phyloP scores from a whole-genome alignment of 2,888 invertebrate species.

The Thera britannica region DNA sequence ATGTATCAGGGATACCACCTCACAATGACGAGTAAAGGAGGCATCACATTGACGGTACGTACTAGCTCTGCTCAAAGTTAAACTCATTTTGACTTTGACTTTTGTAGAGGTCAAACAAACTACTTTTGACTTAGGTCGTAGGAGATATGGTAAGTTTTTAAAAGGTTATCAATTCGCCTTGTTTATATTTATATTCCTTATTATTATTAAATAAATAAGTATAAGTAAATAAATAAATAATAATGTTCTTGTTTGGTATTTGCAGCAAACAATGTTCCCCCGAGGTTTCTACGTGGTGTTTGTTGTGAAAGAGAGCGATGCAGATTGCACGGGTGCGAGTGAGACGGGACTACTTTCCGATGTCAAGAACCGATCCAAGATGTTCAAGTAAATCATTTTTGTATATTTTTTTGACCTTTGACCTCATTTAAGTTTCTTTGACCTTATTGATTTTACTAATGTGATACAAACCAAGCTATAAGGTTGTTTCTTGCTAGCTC shows the following conservation, averaged over 20 bases:
- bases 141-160: too few relatives aligned
- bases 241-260: neutral
- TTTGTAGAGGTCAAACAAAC: too few relatives aligned
- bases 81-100: too few relatives aligned
- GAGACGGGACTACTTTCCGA: conserved; percentile 26
- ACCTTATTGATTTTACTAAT: too few relatives aligned
- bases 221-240: too few relatives aligned
- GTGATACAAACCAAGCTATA: too few relatives aligned
- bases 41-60: conserved; percentile 90
- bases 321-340: conserved; percentile 42
- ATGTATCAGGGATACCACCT: conserved; percentile 90
- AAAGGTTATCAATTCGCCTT: too few relatives aligned
- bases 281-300: conserved; percentile 50
- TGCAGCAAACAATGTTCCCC: conserved; percentile 48
- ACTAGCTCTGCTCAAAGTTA: neutral
- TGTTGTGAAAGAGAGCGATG: conserved; percentile 47
- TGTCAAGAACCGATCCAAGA: conserved; percentile 27
- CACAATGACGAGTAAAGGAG: conserved; percentile 90
- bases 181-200: too few relatives aligned
- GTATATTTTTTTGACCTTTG: neutral
- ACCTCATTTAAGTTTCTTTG: neutral
- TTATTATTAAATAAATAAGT: too few relatives aligned
- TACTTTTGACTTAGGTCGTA: too few relatives aligned
- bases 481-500: too few relatives aligned
- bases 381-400: conserved; percentile 32